Evolutionary conservation across 2,797 vertebrate species (phyloP), one percentile per base, ranked within the genome.

Genomic region (Parauchenoglanis ngamensis): DNA sequence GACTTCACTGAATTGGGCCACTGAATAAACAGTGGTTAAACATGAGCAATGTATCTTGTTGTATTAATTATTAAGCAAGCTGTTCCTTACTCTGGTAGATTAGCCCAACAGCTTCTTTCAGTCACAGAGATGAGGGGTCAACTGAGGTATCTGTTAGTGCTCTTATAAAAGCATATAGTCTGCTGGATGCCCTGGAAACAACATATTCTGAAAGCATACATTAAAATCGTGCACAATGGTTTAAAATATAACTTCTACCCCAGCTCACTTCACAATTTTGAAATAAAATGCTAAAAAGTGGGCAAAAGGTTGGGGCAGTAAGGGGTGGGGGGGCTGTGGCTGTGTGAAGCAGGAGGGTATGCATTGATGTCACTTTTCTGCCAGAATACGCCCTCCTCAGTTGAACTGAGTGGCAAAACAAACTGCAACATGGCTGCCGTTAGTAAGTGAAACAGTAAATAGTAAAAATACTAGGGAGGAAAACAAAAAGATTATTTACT

Each of bases 41-140:
- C 93, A 94, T 91, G 89, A 95, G 94, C 94, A 93, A 94, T 90
- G 93, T 92, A 94, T 95, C 95, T 94, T 93, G 94, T 94, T 95
- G 94, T 91, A 94, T 96, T 94, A 95, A 96, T 96, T 95, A 96
- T 96, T 95, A 93, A 96, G 91, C 91, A 35, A 85, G 90, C 92
- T 93, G 94, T 94, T 95, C 94, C 90, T 95, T 94, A 93, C 94
- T 92, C 93, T 89, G 92, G 93, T 94, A 95, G 95, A 95, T 95
- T 96, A 95, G 93, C 92, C 88, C 90, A 93, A 90, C 92, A 87
- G 90, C 93, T 90, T 94, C 93, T 93, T 93, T 90, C 93, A 91
- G 90, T 52, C 90, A 79, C 81, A 72, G 67, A 87, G 87, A 77
- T 84, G 77, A 25, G 25, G 91, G 94, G 94, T 95, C 94, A 93